Conservation (phyloP, 2,888 invertebrate genomes). For the Phortica magna region DNA sequence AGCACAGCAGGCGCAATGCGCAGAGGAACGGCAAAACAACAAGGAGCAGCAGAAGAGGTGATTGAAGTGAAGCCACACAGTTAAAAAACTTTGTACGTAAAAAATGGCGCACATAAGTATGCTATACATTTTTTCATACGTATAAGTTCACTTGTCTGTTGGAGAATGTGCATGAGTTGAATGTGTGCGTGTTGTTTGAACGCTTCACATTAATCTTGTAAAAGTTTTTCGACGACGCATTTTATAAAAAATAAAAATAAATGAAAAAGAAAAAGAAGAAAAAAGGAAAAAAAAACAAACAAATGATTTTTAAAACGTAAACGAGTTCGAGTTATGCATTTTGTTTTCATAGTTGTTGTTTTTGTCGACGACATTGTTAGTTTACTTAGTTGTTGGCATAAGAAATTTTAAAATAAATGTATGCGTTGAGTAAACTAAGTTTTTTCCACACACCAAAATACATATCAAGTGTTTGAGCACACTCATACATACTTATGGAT, state of each 20-base stretch:
- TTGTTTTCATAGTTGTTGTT: conserved; percentile 11
- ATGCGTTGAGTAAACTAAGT: conserved; percentile 19
- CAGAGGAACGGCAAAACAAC: background rate
- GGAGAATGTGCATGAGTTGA: background rate
- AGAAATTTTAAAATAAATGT: conserved; percentile 30
- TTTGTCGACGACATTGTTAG: background rate
- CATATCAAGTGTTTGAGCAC: conserved; percentile 2
- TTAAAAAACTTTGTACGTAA: conserved; percentile 1
- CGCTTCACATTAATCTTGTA: conserved; percentile 25
- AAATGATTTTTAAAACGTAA: conserved; percentile 27
- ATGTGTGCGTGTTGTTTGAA: background rate
- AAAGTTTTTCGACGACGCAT: conserved; percentile 15
- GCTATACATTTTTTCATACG: conserved; percentile 13
- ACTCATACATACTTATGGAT: conserved; percentile 12
- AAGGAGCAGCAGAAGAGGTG: background rate
- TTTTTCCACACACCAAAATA: conserved; percentile 16
- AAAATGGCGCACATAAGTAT: conserved; percentile 28
- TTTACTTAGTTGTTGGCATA: conserved; percentile 18
- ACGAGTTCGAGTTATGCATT: conserved; percentile 7
- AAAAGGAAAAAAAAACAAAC: conserved; percentile 3
- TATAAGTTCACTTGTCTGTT: background rate
- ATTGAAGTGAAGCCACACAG: background rate
- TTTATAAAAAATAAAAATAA: background rate
- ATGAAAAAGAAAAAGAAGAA: background rate
- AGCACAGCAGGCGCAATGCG: background rate